phyloP scores from a whole-genome alignment of 2,797 vertebrate species.

The Zalophus californianus region DNA sequence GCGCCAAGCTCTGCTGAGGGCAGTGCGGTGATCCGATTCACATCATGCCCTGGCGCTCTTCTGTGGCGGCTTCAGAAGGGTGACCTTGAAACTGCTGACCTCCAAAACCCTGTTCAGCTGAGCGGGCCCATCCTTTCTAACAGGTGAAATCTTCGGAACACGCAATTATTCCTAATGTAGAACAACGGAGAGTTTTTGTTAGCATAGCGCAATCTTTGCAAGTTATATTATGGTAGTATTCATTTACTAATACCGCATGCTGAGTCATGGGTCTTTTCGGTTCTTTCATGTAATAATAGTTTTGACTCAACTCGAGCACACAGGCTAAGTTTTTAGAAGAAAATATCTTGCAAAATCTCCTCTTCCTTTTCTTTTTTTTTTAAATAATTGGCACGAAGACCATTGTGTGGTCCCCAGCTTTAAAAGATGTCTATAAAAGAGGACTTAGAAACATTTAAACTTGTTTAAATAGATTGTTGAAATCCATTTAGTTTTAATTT shows the following conservation, averaged over 20 bases:
- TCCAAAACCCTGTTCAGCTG: slow-evolving; percentile 59
- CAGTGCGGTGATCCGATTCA: neutral
- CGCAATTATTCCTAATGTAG: slow-evolving; percentile 60
- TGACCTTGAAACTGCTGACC: slow-evolving; percentile 73
- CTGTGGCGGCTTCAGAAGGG: slow-evolving; percentile 8
- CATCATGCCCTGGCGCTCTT: neutral
- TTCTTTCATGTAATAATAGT: slow-evolving; percentile 62
- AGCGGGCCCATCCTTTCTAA: slow-evolving; percentile 65
- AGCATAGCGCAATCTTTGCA: slow-evolving; percentile 65
- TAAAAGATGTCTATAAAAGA: slow-evolving; percentile 65
- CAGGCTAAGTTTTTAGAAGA: slow-evolving; percentile 41
- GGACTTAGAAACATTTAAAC: slow-evolving; percentile 76
- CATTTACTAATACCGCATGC: slow-evolving; percentile 63
- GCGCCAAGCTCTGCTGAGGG: neutral
- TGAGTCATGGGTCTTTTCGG: slow-evolving; percentile 71
- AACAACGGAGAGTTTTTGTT: slow-evolving; percentile 76
- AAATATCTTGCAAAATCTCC: slow-evolving; percentile 5
- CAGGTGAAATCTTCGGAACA: slow-evolving; percentile 72
- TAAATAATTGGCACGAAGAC: slow-evolving; percentile 76
- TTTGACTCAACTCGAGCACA: slow-evolving; percentile 77
- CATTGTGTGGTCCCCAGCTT: slow-evolving; percentile 47
- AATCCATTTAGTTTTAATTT: slow-evolving; percentile 82
- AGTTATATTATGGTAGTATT: slow-evolving; percentile 74
- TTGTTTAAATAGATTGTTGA: slow-evolving; percentile 55
- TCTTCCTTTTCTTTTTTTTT: neutral